Evolutionary conservation across 2,113 vertebrate genomes (phyloP).

Genomic region (Erythrolamprus reginae): DNA sequence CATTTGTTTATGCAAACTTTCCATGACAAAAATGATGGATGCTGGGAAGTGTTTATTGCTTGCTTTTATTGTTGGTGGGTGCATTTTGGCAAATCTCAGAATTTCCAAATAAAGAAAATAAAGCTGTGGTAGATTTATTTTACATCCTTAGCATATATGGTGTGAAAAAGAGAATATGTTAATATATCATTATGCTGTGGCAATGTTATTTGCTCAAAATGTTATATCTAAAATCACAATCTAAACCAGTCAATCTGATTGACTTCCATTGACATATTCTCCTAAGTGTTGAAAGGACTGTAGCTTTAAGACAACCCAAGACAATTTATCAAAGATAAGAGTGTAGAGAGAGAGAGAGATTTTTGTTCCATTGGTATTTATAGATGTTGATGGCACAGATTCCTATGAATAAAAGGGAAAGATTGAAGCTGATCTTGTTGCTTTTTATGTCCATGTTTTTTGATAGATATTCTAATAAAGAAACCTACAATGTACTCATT

Average conservation of each 20-base stretch:
- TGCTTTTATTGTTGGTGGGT: neutral
- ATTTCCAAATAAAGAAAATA: neutral
- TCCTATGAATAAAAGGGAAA: neutral
- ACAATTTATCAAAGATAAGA: neutral
- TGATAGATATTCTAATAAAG: neutral
- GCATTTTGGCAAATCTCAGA: neutral
- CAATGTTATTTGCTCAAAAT: neutral
- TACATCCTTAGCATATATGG: neutral
- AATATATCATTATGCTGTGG: neutral
- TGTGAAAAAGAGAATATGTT: neutral
- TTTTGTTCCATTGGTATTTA: neutral
- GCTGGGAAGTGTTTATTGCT: neutral
- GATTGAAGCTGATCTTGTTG: neutral
- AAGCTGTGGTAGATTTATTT: neutral
- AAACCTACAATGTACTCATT: neutral
- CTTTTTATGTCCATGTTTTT: neutral
- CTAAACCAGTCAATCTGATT: neutral
- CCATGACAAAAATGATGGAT: neutral
- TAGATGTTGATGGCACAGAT: neutral
- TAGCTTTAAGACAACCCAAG: neutral
- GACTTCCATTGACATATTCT: neutral
- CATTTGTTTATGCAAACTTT: neutral
- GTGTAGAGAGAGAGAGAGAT: neutral
- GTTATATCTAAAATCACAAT: neutral
- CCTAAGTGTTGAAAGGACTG: neutral